A percentile compares a stretch with the other conserved stretches of the same genome.
Conservation (phyloP, 2,888 invertebrate genomes). For the Patella ulyssiponensis region DNA sequence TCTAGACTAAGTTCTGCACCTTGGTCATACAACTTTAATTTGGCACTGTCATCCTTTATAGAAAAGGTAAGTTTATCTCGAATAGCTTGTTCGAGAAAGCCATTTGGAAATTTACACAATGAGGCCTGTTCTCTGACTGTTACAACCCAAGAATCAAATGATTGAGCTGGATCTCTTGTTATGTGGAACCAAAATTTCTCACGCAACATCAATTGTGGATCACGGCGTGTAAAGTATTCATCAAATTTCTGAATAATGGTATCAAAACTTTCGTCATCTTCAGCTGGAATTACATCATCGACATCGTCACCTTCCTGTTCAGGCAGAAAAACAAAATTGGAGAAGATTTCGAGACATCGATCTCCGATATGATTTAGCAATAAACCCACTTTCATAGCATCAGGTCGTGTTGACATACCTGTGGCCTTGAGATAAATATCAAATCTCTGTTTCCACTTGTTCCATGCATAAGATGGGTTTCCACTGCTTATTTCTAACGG, state of each 20-base stretch:
- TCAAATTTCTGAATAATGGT: background rate
- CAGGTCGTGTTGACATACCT: background rate
- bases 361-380: background rate
- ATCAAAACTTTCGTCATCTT: background rate
- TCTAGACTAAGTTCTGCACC: background rate
- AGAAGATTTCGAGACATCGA: background rate
- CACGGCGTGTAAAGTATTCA: background rate
- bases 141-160: background rate
- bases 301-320: background rate
- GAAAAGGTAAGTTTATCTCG: background rate
- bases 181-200: background rate
- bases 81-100: background rate
- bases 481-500: background rate
- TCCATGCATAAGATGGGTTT: background rate
- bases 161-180: background rate
- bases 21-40: background rate
- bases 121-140: background rate
- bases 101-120: background rate
- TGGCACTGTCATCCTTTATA: background rate
- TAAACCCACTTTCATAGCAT: background rate
- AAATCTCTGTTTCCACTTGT: background rate
- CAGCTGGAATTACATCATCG: background rate
- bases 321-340: background rate
- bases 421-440: background rate
- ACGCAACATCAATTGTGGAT: background rate